Evolutionary conservation across 2,113 vertebrate species (phyloP), one percentile per base, ranked within the genome.

Genomic region (Ranitomeya imitator): DNA sequence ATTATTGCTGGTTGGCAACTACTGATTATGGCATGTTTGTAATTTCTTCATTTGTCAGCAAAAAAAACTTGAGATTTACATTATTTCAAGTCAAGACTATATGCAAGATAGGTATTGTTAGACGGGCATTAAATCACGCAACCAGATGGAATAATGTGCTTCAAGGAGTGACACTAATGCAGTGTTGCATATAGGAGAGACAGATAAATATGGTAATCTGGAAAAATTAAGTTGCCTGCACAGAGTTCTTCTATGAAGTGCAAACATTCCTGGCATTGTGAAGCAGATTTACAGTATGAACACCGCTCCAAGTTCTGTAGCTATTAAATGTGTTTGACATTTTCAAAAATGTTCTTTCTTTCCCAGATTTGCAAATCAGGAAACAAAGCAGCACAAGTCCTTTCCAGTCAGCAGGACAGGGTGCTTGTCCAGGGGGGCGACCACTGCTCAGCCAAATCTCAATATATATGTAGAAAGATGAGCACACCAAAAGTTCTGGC

Each of bases 161-260:
- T 74, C 71, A 74, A 74, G 71, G 19, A 74, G 31, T 74, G 71
- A 74, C 71, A 74, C 71, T 78, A 78, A 78, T 78, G 76, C 21
- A 54, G 76, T 37, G 19, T 19, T 54, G 76, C 45, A 74, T 45
- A 74, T 74, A 74, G 71, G 16, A 74, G 51, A 51, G 71, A 74
- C 12, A 54, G 74, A 51, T 9, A 54, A 78, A 54, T 54, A 74
- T 78, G 76, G 76, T 78, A 78, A 78, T 78, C 76, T 78, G 76
- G 5, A n/a, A 54, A 54, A 78, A 78, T 76, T 15, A 76, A 45
- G 31, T 23, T 45, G 73, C 73, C 1, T 18, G 45, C 23, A 78
- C 15, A 9, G 15, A 45, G 71, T 45, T 45, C 31, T 19, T 74
- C 71, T 74, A 19, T 19, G 14, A 73, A 14, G 23, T 13, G 23